phyloP scores from a whole-genome alignment of 1,140 invertebrate genomes.

The Asbolus verrucosus region DNA sequence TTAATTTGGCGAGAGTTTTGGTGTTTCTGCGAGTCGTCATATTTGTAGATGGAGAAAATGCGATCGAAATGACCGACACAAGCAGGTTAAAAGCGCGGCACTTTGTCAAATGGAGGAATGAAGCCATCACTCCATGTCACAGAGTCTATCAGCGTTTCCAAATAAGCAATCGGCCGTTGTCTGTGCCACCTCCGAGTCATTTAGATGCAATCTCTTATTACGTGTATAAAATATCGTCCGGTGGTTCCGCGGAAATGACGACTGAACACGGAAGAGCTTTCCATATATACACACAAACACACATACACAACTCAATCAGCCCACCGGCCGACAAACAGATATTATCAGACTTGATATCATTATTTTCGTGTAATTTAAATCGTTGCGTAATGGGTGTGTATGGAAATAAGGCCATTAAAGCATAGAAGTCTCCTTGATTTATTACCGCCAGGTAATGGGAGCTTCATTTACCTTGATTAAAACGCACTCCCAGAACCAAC shows the following conservation, averaged over 20 bases:
- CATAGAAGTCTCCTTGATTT: conserved; percentile 42
- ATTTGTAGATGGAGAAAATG: conserved; percentile 28
- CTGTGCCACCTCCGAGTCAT: conserved; percentile 34
- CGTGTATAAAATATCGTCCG: conserved; percentile 17
- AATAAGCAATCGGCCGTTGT: conserved; percentile 35
- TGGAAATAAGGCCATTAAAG: conserved; percentile 57
- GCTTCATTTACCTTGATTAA: conserved; percentile 42
- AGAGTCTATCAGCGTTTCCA: conserved; percentile 6
- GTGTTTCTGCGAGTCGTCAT: conserved; percentile 11
- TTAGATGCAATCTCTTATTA: conserved; percentile 24
- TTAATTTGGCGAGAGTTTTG: conserved; percentile 31
- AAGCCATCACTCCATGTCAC: conserved; percentile 41
- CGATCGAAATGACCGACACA: conserved; percentile 34
- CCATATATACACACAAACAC: background rate
- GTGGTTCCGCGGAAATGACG: conserved; percentile 29
- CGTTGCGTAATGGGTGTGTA: conserved; percentile 58
- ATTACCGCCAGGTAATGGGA: conserved; percentile 32
- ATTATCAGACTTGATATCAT: conserved; percentile 53
- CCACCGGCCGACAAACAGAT: conserved; percentile 54
- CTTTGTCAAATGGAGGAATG: conserved; percentile 40
- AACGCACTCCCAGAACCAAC: conserved; percentile 5
- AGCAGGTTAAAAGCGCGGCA: conserved; percentile 32
- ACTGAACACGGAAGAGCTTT: conserved; percentile 21
- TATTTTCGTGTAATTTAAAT: conserved; percentile 58
- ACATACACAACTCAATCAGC: conserved; percentile 14